Percentiles rank a stretch among this genome's conserved stretches.
These are phyloP conservation scores for Lasiurus borealis DNA, from an alignment of 2,113 vertebrate genomes.

Conservation along the genomic window DNA sequence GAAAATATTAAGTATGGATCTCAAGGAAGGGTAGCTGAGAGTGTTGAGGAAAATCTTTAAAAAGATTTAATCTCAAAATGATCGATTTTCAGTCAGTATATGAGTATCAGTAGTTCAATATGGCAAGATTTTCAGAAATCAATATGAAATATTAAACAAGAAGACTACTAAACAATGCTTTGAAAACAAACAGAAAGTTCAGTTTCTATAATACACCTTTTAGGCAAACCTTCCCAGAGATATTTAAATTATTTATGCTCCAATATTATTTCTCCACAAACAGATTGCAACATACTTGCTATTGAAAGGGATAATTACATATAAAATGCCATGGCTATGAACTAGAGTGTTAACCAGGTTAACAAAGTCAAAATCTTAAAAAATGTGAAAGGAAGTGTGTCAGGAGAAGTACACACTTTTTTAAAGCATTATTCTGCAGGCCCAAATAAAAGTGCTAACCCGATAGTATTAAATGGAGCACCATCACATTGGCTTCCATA, in stretches of 20 bases:
- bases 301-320: neutral
- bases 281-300: neutral
- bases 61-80: slow-evolving; percentile 59
- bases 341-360: neutral
- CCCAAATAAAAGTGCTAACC: neutral
- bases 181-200: slow-evolving; percentile 22
- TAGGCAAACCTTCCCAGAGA: neutral
- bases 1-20: slow-evolving; percentile 83
- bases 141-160: slow-evolving; percentile 28
- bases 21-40: slow-evolving; percentile 79
- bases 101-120: slow-evolving; percentile 50
- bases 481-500: too few species aligned
- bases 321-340: neutral
- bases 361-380: neutral
- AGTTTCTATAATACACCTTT: neutral
- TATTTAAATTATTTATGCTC: neutral
- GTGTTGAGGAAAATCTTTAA: slow-evolving; percentile 55
- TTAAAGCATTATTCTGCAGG: neutral
- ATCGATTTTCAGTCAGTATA: slow-evolving; percentile 20
- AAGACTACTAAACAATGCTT: neutral
- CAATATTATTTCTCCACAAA: neutral
- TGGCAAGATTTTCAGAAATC: slow-evolving; percentile 54
- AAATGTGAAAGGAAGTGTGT: neutral
- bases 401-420: neutral
- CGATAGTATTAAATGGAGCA: neutral